Base-by-base conservation (phyloP, 1,140 invertebrate genomes). In the Atopsyche davidsoni region DNA sequence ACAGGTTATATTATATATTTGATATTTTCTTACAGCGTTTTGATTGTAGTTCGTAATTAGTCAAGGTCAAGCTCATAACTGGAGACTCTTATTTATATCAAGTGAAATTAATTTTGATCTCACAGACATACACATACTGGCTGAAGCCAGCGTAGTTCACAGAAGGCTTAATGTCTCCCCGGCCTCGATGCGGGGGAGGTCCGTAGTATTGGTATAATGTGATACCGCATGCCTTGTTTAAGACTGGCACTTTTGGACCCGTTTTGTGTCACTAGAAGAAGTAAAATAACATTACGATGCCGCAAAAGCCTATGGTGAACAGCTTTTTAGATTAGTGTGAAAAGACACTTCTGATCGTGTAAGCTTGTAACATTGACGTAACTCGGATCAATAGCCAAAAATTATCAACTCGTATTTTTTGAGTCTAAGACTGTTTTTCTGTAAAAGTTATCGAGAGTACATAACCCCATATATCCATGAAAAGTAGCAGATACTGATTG, bases 401-500 rank as follows among this genome's bases (percentile, higher is more conserved):
- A 24, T 32, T 53, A 34, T 47, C 39, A 36, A 31, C n/a, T 11
- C 21, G 41, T 58, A 58, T 58, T 54, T 58, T 58, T 58, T 51
- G 56, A 58, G 56, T 58, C 56, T 50, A 58, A 58, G 56, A 58
- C 56, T 58, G 56, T 53, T 58, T 57, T 58, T 54, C 51, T 54
- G 56, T 58, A 58, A 58, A 57, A 40, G 47, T 51, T 53, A 56
- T 36, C 36, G 21, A 57, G 51, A 53, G 43, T 50, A 44, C 47
- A 42, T 34, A 46, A 50, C 32, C 38, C 45, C 42, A 35, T 47
- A 46, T 53, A 23, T 35, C 43, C 22, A 17, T 35, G 14, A 23
- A 18, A 25, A 45, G 49, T 45, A 38, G 43, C 25, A 16, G 21
- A 16, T 36, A 38, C 34, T 36, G 22, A 24, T 50, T 6, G 6